A percentile compares a stretch with the other conserved stretches of the same genome.
Evolutionary conservation across 37 sponge, comb jelly and placozoan genomes (phyloP).

Genomic region (Ephydatia muelleri): DNA sequence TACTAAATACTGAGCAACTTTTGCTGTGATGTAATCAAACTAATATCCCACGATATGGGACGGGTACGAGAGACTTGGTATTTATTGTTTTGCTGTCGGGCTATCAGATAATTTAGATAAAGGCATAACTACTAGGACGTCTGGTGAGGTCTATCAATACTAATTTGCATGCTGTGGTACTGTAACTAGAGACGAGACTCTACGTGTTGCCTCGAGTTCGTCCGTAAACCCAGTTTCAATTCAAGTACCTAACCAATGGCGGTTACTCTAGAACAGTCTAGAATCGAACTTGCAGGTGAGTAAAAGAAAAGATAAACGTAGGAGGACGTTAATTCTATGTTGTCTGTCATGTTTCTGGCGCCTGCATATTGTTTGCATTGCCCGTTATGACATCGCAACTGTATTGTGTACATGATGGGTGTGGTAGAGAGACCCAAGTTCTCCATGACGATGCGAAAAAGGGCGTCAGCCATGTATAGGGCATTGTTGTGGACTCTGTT

Average conservation of each 20-base stretch:
- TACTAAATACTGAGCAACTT: too few relatives aligned
- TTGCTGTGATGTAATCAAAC: too few relatives aligned
- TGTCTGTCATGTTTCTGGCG: background rate
- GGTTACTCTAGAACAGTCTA: constrained; percentile 38
- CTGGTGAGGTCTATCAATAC: background rate
- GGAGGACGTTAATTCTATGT: background rate
- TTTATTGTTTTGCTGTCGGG: background rate
- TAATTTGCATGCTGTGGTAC: background rate
- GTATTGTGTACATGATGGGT: background rate
- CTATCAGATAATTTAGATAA: background rate
- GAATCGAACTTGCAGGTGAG: constrained; percentile 48
- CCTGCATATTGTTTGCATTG: background rate
- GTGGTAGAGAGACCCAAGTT: background rate
- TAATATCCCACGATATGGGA: background rate
- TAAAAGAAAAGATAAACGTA: background rate
- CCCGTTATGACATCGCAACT: background rate
- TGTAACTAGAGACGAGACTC: background rate
- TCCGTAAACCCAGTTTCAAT: background rate
- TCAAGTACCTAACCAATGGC: background rate
- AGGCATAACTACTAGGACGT: background rate
- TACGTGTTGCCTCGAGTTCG: background rate
- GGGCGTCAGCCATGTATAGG: too few relatives aligned
- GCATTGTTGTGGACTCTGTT: too few relatives aligned
- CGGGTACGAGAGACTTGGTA: background rate
- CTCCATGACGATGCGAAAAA: background rate